These are phyloP conservation scores for Aphidoletes aphidimyza DNA, from an alignment of 2,888 invertebrate genomes.

Conservation along the genomic window DNA sequence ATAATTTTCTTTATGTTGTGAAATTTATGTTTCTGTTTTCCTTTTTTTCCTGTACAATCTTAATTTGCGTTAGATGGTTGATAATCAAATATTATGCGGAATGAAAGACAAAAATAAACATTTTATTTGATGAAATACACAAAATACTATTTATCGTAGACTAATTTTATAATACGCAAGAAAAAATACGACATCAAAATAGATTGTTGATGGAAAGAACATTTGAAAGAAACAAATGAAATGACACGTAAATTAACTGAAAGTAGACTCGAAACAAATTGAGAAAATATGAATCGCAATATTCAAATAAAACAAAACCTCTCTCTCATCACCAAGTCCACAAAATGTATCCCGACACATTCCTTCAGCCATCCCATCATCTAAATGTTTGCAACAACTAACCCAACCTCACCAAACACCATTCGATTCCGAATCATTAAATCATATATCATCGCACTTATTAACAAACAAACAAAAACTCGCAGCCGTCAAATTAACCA, in stretches of 20 bases:
- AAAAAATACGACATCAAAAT: too few relatives aligned
- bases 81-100: conserved; percentile 9
- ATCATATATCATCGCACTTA: background rate
- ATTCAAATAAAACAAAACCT: too few relatives aligned
- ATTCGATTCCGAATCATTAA: background rate
- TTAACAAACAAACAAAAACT: background rate
- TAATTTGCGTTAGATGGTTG: conserved; percentile 40
- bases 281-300: too few relatives aligned
- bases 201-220: background rate
- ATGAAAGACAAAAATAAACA: background rate
- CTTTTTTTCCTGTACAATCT: background rate
- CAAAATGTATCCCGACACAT: background rate
- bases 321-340: background rate
- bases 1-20: background rate
- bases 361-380: background rate
- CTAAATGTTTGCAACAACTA: conserved; percentile 26
- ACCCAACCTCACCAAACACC: background rate
- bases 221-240: background rate
- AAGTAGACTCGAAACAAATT: too few relatives aligned
- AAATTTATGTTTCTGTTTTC: background rate
- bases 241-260: background rate
- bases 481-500: background rate
- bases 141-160: background rate
- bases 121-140: background rate
- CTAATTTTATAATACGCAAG: conserved; percentile 29